Conservation (phyloP, 1,140 invertebrate species). For the Formica exsecta region DNA sequence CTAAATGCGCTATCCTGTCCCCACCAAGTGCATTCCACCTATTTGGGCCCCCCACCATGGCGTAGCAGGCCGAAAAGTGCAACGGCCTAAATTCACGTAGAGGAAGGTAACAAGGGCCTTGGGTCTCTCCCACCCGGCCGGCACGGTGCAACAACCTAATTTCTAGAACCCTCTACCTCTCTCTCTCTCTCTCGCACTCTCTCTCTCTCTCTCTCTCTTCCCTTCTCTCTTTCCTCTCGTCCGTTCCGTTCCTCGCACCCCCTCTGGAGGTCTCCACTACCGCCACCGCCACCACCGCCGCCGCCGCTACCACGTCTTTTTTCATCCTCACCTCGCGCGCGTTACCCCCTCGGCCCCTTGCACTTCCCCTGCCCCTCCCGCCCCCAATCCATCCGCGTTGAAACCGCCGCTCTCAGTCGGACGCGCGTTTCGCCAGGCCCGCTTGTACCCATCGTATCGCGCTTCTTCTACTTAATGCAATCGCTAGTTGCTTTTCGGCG, state of each 20-base stretch:
- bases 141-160: constrained; percentile 87
- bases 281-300: constrained; percentile 31
- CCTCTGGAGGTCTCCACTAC: constrained; percentile 40
- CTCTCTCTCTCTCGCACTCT: constrained; percentile 50
- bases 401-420: constrained; percentile 57
- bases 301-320: constrained; percentile 62
- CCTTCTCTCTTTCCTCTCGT: constrained; percentile 57
- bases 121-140: constrained; percentile 81
- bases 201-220: background rate
- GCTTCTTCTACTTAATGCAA: constrained; percentile 84
- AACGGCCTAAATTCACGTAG: constrained; percentile 86
- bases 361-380: constrained; percentile 50
- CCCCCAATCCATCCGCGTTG: constrained; percentile 39
- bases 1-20: constrained; percentile 81
- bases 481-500: constrained; percentile 85
- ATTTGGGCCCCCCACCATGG: constrained; percentile 78
- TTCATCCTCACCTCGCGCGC: constrained; percentile 58
- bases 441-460: constrained; percentile 70
- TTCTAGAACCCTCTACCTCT: constrained; percentile 83
- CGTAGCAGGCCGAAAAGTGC: constrained; percentile 84
- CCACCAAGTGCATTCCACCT: constrained; percentile 78
- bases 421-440: constrained; percentile 64
- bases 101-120: constrained; percentile 85
- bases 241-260: constrained; percentile 45
- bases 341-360: constrained; percentile 52